Evolutionary conservation across 1,140 invertebrate species (phyloP).

Genomic region (Drosophila busckii): DNA sequence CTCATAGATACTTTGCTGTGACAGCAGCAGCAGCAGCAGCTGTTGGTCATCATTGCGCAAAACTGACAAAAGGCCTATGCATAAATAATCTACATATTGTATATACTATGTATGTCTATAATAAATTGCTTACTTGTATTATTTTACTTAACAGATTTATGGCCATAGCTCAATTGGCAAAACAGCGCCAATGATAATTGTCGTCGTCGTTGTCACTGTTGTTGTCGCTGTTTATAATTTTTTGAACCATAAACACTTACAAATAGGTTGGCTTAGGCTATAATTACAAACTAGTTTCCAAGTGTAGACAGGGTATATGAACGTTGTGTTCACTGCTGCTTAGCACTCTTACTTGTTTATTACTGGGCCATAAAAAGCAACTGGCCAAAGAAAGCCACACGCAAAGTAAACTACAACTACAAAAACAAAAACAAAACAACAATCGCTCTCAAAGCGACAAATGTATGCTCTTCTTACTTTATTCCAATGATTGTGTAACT

Average conservation of each 20-base stretch:
- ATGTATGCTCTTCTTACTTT: conserved; percentile 20
- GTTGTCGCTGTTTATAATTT: conserved; percentile 66
- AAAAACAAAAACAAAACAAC: background rate
- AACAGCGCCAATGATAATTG: conserved; percentile 43
- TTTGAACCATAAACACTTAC: too few species aligned
- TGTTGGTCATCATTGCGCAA: conserved; percentile 53
- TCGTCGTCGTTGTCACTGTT: conserved; percentile 25
- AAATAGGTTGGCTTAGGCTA: too few species aligned
- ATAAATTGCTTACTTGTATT: conserved; percentile 14
- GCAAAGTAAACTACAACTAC: conserved; percentile 33
- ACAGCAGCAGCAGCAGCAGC: conserved; percentile 1
- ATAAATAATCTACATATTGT: background rate
- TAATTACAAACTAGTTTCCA: too few species aligned
- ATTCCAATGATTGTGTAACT: too few species aligned
- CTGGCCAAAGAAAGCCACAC: conserved; percentile 66
- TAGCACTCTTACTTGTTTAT: too few species aligned
- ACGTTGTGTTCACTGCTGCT: too few species aligned
- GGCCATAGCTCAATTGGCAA: conserved; percentile 63
- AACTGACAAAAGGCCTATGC: conserved; percentile 23
- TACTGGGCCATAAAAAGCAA: conserved; percentile 64
- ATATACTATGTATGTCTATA: conserved; percentile 3
- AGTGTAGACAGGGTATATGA: too few species aligned
- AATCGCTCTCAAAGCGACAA: background rate
- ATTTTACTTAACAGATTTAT: conserved; percentile 49
- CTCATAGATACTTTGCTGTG: conserved; percentile 38